Base-by-base conservation (phyloP, 2,113 vertebrate genomes). In the Panthera leo region DNA sequence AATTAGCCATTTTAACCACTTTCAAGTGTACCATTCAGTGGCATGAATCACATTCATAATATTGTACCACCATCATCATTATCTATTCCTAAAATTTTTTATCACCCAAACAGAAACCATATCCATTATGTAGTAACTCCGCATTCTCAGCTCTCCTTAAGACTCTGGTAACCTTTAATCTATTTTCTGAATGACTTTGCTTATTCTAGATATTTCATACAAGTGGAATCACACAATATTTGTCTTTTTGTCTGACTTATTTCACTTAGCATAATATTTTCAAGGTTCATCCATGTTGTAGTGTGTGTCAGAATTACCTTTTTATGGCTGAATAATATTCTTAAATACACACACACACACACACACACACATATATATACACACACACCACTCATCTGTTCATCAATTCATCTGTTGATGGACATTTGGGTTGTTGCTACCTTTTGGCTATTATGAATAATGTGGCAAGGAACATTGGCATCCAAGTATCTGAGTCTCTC, bases 41-140 rank as follows among this genome's bases (percentile, higher is more conserved):
- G 39, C 68, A 85, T 85, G n/a, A 85, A 88, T 88, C 29, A 29
- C n/a, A 88, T 39, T 88, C 51, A 68, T 12, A 6, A 55, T 80
- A 3, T 23, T 80, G 31, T 80, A 31, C 25, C 48, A 25, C 29
- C 19, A 67, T 85, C 19, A 63, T 36, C 58, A 65, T 39, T 63
- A 63, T 75, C 42, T 48, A 78, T n/a, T 55, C 55, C 10, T 19
- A 34, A 80, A 80, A 80, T 16, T 34, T 31, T 78, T 48, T 29
- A 48, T 29, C 75, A 51, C 45, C 25, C 42, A 13, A 51, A 78
- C 15, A 78, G 45, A 48, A 78, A 16, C 7, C 16, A 31, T 31
- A 78, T 31, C 73, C 14, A 31, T 48, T 29, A 31, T 18, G 45
- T 29, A 31, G 7, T 11, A 51, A 31, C 25, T 48, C 45, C 1